phyloP scores from a whole-genome alignment of 2,113 vertebrate genomes.

The Gyps fulvus region DNA sequence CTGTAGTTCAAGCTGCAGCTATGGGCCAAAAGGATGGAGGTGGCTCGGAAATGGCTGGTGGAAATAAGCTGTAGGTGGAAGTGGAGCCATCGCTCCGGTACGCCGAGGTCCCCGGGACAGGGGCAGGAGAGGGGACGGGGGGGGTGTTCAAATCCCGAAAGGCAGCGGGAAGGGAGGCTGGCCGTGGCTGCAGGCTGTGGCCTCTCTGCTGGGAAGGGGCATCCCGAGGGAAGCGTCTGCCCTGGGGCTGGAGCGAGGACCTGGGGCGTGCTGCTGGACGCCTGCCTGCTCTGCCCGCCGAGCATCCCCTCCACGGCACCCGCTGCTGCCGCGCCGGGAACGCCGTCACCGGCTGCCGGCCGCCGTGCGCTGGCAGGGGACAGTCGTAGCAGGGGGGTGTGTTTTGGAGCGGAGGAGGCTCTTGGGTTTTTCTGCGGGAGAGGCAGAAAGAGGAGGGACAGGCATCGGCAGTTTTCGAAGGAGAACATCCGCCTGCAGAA shows the following conservation, averaged over 20 bases:
- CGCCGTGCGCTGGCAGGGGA: fast-evolving
- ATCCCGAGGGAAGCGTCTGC: neutral
- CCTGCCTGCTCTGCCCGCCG: neutral
- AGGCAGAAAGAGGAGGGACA: neutral
- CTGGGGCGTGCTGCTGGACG: no score
- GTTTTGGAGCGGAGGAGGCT: fast-evolving
- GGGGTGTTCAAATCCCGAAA: neutral
- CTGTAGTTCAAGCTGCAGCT: neutral
- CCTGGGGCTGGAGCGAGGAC: no score
- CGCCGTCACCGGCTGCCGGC: fast-evolving
- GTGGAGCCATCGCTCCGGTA: fast-evolving
- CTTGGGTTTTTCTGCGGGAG: neutral
- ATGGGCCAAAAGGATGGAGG: neutral
- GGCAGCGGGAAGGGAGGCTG: neutral
- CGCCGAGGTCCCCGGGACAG: neutral
- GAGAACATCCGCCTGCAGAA: fast-evolving
- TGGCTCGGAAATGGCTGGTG: neutral
- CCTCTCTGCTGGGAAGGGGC: neutral
- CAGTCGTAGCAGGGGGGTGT: fast-evolving
- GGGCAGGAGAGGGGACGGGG: no score
- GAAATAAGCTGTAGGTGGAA: neutral
- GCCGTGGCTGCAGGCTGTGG: neutral
- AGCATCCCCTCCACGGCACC: no score
- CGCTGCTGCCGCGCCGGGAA: neutral
- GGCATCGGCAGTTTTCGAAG: fast-evolving